Evolutionary conservation across 2,888 invertebrate genomes (phyloP).

Genomic region (Phyto melanocephala): DNA sequence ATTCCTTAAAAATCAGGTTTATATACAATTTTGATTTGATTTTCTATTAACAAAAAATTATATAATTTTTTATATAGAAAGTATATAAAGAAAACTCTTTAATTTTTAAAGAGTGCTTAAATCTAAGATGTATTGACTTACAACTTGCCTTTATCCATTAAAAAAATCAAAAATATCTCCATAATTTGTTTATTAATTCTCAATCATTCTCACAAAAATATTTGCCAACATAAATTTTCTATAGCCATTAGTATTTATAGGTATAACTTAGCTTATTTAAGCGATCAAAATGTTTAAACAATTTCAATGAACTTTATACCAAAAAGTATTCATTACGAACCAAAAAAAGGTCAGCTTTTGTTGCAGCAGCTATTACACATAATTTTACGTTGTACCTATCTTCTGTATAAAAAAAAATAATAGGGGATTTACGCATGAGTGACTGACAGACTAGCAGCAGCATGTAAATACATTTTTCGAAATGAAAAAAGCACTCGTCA

Average conservation of each 20-base stretch:
- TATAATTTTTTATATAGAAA: too few relatives aligned
- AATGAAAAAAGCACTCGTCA: conserved; percentile 20
- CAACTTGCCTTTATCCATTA: too few relatives aligned
- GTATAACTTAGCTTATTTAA: neutral
- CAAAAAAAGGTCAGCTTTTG: conserved; percentile 45
- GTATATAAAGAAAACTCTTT: too few relatives aligned
- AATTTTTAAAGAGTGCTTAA: too few relatives aligned
- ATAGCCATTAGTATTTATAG: neutral
- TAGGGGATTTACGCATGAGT: conserved; percentile 67
- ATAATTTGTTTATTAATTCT: too few relatives aligned
- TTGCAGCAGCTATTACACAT: neutral
- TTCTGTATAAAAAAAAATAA: neutral
- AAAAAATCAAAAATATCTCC: too few relatives aligned
- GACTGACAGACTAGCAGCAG: conserved; percentile 58
- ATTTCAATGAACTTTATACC: conserved; percentile 47
- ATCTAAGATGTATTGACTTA: too few relatives aligned
- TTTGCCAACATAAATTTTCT: neutral
- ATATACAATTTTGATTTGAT: too few relatives aligned
- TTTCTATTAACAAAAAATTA: too few relatives aligned
- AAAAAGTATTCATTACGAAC: neutral
- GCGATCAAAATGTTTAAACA: neutral
- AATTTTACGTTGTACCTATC: neutral
- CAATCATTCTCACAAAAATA: too few relatives aligned
- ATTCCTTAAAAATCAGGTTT: too few relatives aligned
- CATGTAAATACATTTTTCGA: conserved; percentile 9